Base-by-base conservation (phyloP, 2,888 invertebrate species). In the Eutolmus rufibarbis region DNA sequence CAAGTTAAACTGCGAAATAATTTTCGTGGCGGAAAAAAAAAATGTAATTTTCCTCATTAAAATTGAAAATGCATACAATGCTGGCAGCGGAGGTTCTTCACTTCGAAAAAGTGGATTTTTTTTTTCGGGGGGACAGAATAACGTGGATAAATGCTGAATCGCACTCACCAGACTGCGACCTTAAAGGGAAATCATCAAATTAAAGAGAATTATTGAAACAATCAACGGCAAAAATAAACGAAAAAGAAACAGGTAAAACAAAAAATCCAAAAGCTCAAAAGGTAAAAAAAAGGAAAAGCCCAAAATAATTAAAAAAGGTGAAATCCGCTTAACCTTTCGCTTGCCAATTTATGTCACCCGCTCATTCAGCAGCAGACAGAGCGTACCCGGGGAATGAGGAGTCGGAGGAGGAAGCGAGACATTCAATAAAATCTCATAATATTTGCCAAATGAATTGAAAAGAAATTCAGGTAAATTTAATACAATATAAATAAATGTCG, bases 331-430 rank as follows among this genome's bases (percentile, higher is more conserved):
- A 82, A 82, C 82, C 66, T 82, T 82, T 57, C 57, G 57, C 57
- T 82, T 82, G 82, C 82, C 82, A 82, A 82, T 82, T 82, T 82
- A 66, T 82, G 82, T 82, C 82, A 82, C 82, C 56, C 66, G 66
- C 66, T 57, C 37, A 51, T 82, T 40, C 57, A 57, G 28, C 28
- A 46, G 46, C 51, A 79, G 56, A 34, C 43, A 46, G 79, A 79
- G 37, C 14, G 5, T 31, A 3, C 43, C 28, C 7, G n/a, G 2
- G 8, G 51, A n/a, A 51, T 5, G 56, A 0, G 34, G 56, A 34
- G 66, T 14, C 19, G 19, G 23, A 9, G 46, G 28, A 28, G 40
- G 43, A 16, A 23, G 37, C 57, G 82, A 3, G 34, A 37, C 12
- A 82, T 37, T 57, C 34, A 82, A 23, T 3, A 37, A 66, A 82